A percentile compares a stretch with the other conserved stretches of the same genome.
phyloP scores from a whole-genome alignment of 2,888 invertebrate genomes.

The Acleris laterana region DNA sequence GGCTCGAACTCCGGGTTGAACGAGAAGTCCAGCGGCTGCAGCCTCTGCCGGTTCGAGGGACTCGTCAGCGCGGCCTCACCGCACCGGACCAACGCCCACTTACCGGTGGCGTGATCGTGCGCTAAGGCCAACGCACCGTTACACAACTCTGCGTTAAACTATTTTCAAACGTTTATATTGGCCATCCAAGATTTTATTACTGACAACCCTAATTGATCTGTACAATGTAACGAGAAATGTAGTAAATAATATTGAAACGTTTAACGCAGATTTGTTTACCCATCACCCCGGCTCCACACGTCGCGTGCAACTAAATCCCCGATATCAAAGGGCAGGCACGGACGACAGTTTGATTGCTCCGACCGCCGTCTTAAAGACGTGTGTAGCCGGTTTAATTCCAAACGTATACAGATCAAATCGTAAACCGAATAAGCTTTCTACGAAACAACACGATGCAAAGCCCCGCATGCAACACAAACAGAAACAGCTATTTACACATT shows the following conservation, averaged over 20 bases:
- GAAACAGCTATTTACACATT: constrained; percentile 41
- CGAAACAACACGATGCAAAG: constrained; percentile 60
- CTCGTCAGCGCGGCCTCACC: neutral
- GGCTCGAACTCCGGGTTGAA: constrained; percentile 96
- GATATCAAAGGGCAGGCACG: constrained; percentile 28
- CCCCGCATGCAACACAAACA: constrained; percentile 54
- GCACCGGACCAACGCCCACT: neutral
- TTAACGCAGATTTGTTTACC: constrained; percentile 41
- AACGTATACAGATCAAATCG: constrained; percentile 23
- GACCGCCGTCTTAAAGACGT: constrained; percentile 1
- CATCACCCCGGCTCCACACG: constrained; percentile 21
- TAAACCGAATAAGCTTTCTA: constrained; percentile 40
- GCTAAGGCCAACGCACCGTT: constrained; percentile 9
- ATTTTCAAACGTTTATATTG: neutral
- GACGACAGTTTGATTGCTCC: constrained; percentile 12
- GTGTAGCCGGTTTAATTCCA: constrained; percentile 13
- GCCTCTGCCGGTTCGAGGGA: constrained; percentile 79
- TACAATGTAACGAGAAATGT: constrained; percentile 10
- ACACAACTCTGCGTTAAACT: constrained; percentile 21
- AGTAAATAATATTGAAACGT: constrained; percentile 27
- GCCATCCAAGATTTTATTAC: neutral
- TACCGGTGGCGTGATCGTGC: constrained; percentile 4
- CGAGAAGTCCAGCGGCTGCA: constrained; percentile 95
- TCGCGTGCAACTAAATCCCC: constrained; percentile 31
- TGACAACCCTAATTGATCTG: neutral